These are phyloP conservation scores for Clupea harengus DNA, from an alignment of 2,113 vertebrate genomes.

Conservation along the genomic window DNA sequence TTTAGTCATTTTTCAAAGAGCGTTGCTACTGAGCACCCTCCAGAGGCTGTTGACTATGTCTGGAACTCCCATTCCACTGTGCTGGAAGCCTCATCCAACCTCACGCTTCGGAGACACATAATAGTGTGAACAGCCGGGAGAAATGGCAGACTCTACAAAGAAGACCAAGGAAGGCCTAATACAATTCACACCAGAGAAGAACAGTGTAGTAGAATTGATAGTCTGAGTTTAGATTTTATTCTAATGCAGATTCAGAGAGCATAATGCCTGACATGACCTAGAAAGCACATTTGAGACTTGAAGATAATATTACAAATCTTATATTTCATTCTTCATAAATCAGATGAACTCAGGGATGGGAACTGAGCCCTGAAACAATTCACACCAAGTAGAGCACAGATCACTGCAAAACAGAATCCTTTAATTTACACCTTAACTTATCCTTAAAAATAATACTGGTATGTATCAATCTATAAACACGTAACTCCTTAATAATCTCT, in stretches of 20 bases:
- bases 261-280: neutral
- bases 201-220: neutral
- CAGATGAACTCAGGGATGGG: neutral
- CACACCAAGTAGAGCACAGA: neutral
- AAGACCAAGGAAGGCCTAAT: neutral
- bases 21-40: neutral
- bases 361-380: neutral
- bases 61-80: neutral
- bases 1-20: slow-evolving; percentile 4
- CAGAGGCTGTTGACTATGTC: neutral
- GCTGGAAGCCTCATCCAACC: neutral
- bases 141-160: neutral
- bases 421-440: no score
- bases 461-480: no score
- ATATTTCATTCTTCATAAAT: neutral
- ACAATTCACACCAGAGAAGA: neutral
- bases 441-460: no score
- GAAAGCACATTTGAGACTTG: neutral
- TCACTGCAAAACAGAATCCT: no score
- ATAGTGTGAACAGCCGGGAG: neutral
- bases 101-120: neutral
- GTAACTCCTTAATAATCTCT: no score
- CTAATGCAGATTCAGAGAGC: neutral
- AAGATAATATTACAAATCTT: neutral
- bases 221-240: neutral